phyloP scores from a whole-genome alignment of 2,888 invertebrate species.

The Apocheima hispidaria region DNA sequence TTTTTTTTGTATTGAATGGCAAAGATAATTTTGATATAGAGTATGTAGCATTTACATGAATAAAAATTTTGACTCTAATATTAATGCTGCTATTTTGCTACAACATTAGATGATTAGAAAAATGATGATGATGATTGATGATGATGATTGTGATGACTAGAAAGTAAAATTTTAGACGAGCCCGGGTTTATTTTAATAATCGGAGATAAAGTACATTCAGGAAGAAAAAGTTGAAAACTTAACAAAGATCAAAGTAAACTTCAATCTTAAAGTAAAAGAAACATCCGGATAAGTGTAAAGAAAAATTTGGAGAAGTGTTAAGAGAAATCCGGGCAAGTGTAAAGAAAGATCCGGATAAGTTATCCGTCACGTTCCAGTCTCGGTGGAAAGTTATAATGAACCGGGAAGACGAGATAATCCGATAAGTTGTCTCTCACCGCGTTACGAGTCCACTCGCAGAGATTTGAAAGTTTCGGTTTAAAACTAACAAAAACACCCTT shows the following conservation, averaged over 20 bases:
- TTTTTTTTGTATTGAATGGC: too few species aligned
- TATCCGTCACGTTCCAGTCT: conserved; percentile 19
- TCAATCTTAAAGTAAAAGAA: conserved; percentile 6
- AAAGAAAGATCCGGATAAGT: conserved; percentile 25
- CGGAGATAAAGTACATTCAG: background rate
- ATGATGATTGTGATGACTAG: too few species aligned
- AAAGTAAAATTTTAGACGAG: background rate
- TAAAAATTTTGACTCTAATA: too few species aligned
- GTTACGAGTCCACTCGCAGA: conserved; percentile 8
- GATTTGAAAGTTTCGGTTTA: background rate
- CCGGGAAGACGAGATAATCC: conserved; percentile 31
- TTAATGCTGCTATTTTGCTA: too few species aligned
- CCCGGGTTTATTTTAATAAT: conserved; percentile 1
- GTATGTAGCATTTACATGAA: too few species aligned
- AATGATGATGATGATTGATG: too few species aligned
- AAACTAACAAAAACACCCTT: background rate
- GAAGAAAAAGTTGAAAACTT: conserved; percentile 6
- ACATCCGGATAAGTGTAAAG: conserved; percentile 21
- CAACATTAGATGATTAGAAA: too few species aligned
- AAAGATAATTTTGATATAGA: too few species aligned
- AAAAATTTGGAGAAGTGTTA: conserved; percentile 13
- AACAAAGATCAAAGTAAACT: conserved; percentile 23
- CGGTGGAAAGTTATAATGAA: conserved; percentile 38
- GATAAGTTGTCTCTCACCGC: conserved; percentile 25
- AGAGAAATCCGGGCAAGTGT: conserved; percentile 15